Conservation (phyloP, 2,113 vertebrate species). For the Fregata magnificens region DNA sequence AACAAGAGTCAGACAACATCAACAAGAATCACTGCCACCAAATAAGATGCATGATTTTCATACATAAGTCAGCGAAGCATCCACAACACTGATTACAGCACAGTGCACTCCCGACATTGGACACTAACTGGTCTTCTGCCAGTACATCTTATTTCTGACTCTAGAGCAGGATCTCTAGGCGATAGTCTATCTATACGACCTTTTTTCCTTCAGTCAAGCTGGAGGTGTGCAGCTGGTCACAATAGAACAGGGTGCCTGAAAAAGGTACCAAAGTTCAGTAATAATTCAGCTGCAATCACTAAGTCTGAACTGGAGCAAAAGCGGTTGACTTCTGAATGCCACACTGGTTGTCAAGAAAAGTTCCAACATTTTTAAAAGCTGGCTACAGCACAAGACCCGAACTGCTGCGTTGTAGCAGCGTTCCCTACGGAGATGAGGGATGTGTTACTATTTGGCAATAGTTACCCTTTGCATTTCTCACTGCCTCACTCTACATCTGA, state of each 20-base stretch:
- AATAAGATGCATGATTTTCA: not conserved
- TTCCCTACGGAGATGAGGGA: not conserved
- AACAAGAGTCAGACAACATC: not conserved
- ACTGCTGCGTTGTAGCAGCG: not conserved
- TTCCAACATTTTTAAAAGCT: not conserved
- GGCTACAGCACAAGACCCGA: not conserved
- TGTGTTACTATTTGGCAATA: not conserved
- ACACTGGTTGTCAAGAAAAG: not conserved
- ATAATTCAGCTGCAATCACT: not conserved
- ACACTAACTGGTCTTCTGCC: not conserved
- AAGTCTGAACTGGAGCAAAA: not conserved
- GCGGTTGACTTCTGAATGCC: not conserved
- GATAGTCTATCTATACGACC: rapidly evolving
- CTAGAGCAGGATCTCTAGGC: too few relatives aligned
- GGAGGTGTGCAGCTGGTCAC: not conserved
- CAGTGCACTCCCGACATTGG: too few relatives aligned
- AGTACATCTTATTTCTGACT: not conserved
- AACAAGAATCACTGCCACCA: not conserved
- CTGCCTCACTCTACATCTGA: not conserved
- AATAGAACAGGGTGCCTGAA: not conserved
- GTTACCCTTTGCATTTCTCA: not conserved
- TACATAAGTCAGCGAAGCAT: rapidly evolving
- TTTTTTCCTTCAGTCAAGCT: not conserved
- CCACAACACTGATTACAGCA: not conserved
- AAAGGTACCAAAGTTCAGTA: not conserved